Percentiles rank a stretch among this genome's conserved stretches.
phyloP scores from a whole-genome alignment of 2,113 vertebrate genomes.

The Lycaon pictus region DNA sequence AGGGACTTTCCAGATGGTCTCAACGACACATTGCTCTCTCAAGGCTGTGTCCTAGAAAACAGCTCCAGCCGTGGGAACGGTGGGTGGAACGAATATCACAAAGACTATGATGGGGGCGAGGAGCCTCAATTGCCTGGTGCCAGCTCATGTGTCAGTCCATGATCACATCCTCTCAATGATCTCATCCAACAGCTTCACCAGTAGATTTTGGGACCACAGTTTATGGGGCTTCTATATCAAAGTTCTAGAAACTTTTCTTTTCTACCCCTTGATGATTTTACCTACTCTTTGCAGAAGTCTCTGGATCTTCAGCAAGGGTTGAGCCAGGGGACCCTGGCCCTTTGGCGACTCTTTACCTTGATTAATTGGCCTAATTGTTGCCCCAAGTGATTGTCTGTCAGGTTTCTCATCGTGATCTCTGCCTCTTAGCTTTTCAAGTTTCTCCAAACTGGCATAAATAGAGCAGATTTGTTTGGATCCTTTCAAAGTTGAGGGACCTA shows the following conservation, averaged over 20 bases:
- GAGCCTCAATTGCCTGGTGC: not conserved
- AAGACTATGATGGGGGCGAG: not conserved
- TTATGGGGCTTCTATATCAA: not conserved
- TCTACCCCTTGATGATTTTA: not conserved
- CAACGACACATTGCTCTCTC: not conserved
- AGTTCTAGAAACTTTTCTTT: not conserved
- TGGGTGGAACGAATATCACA: not conserved
- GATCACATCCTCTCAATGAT: not conserved
- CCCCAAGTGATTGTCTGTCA: not conserved
- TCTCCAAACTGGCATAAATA: not conserved
- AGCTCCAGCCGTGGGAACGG: not conserved
- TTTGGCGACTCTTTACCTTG: not conserved
- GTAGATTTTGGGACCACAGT: not conserved
- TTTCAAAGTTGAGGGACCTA: not conserved
- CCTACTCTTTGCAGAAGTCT: not conserved
- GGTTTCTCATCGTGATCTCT: not conserved
- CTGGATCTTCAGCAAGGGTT: not conserved
- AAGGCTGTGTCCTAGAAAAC: not conserved
- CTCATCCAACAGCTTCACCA: not conserved
- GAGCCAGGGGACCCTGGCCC: not conserved
- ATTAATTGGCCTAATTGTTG: not conserved
- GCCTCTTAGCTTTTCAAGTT: not conserved
- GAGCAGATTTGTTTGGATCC: not conserved
- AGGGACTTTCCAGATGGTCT: not conserved
- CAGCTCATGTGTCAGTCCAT: not conserved